Evolutionary conservation across 2,113 vertebrate genomes (phyloP).

Genomic region (Lamprologus tigripictilis): DNA sequence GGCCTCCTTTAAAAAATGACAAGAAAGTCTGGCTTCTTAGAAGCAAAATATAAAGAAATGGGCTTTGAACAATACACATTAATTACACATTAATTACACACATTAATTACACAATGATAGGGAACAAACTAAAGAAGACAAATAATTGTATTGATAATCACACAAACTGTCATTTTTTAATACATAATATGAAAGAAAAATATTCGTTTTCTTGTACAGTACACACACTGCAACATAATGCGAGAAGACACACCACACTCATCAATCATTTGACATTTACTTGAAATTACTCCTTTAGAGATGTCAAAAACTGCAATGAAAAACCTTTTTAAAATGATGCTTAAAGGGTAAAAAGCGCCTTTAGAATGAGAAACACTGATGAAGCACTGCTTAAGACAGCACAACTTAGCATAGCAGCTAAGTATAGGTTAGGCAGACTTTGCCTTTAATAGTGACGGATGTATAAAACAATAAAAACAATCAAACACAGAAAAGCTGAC

Average conservation of each 20-base stretch:
- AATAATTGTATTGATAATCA: background rate
- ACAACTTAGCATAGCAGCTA: background rate
- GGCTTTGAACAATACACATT: background rate
- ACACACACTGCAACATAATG: conserved; percentile 8
- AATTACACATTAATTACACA: background rate
- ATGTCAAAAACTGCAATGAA: background rate
- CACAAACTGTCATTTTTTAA: background rate
- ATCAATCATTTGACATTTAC: background rate
- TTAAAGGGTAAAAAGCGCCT: background rate
- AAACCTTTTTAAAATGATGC: background rate
- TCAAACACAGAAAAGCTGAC: background rate
- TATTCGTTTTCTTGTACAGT: background rate
- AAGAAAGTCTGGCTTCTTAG: background rate
- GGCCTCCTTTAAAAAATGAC: background rate
- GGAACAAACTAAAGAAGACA: background rate
- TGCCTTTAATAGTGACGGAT: background rate
- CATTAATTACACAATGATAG: background rate
- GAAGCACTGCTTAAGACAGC: background rate
- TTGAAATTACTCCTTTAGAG: background rate
- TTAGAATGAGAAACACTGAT: background rate
- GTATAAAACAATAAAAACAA: background rate
- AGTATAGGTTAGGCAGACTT: background rate
- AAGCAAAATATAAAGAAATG: background rate
- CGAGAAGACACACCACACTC: background rate
- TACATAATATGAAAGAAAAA: background rate